Evolutionary conservation across 1,140 invertebrate genomes (phyloP), one percentile per base, ranked within the genome.

Genomic region (Penaeus vannamei): DNA sequence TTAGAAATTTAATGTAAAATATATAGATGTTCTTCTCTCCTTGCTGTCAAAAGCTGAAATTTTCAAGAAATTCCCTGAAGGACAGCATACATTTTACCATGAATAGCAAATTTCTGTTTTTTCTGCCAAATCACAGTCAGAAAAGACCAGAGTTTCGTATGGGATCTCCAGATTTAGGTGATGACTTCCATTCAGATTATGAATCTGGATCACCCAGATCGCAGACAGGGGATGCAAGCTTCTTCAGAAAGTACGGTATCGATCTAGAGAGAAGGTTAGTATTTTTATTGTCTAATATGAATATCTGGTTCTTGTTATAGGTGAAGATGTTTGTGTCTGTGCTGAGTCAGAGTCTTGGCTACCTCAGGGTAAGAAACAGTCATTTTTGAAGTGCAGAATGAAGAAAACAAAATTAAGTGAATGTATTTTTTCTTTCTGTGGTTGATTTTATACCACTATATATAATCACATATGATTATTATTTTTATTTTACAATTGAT

Each of bases 131-230:
- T 59, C 29, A 26, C 83, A 85, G 85, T 36, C 61, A 29, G 7
- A 59, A 64, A 42, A 82, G 82, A 29, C 84, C 69, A 0, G 84
- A 79, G 36, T 46, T 84, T 29, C 87, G 86, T 5, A 81, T 62
- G 46, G 84, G 89, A 4, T 86, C 89, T 69, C 89, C 90, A n/a
- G 84, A 85, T 66, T 61, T 86, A 10, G 83, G 62, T 42, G 91
- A 91, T 42, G 87, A 91, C 61, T 32, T 84, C 19, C 93, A 94
- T 91, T 95, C 94, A 0, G 95, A 95, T 91, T 95, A 95, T 89
- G 95, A 95, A 90, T 95, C 94, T 42, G 94, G 94, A 10, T 95
- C 95, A 0, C 94, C 95, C 29, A 94, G 94, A 2, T 95, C 94
- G 1, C 91, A 93, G 32, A 76, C 84, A 26, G 90, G 87, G 22